Evolutionary conservation across 2,888 invertebrate species (phyloP).

Genomic region (Drosophila monieri): DNA sequence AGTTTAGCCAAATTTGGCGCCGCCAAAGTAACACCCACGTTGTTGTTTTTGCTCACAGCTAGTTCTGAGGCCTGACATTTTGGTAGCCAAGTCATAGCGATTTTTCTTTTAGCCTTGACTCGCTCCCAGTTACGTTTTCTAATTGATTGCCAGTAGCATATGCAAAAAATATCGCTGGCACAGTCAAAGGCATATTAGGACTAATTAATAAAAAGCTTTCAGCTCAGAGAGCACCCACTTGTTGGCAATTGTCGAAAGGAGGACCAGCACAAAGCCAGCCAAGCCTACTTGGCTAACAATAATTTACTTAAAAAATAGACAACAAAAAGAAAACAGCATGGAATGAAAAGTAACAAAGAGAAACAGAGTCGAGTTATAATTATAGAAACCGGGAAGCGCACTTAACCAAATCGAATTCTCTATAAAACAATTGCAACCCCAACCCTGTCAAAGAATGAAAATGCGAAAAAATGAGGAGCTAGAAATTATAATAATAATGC

Average conservation of each 20-base stretch:
- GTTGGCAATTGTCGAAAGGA: slow-evolving; percentile 21
- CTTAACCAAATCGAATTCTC: slow-evolving; percentile 77
- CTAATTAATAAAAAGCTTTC: slow-evolving; percentile 72
- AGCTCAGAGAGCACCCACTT: slow-evolving; percentile 37
- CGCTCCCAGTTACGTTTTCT: slow-evolving; percentile 24
- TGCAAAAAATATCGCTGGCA: slow-evolving; percentile 23
- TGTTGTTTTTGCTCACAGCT: slow-evolving; percentile 17
- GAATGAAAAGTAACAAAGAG: neutral
- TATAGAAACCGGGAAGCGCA: slow-evolving; percentile 54
- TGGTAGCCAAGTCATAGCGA: slow-evolving; percentile 13
- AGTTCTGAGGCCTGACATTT: slow-evolving; percentile 57
- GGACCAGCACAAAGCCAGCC: slow-evolving; percentile 32
- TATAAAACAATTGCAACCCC: slow-evolving; percentile 62
- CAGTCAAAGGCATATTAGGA: slow-evolving; percentile 63
- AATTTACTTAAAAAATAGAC: slow-evolving; percentile 64
- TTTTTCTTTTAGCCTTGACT: slow-evolving; percentile 43
- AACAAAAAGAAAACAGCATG: slow-evolving; percentile 10
- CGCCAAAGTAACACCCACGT: slow-evolving; percentile 66
- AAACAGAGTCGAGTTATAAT: slow-evolving; percentile 13
- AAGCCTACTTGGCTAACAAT: slow-evolving; percentile 56
- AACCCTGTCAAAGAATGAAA: slow-evolving; percentile 16
- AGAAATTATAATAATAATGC: slow-evolving; percentile 69
- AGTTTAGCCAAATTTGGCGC: slow-evolving; percentile 73
- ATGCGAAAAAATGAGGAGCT: slow-evolving; percentile 40
- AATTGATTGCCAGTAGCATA: slow-evolving; percentile 45